These are phyloP conservation scores for Parambassis ranga DNA, from an alignment of 2,797 vertebrate genomes.

Conservation along the genomic window DNA sequence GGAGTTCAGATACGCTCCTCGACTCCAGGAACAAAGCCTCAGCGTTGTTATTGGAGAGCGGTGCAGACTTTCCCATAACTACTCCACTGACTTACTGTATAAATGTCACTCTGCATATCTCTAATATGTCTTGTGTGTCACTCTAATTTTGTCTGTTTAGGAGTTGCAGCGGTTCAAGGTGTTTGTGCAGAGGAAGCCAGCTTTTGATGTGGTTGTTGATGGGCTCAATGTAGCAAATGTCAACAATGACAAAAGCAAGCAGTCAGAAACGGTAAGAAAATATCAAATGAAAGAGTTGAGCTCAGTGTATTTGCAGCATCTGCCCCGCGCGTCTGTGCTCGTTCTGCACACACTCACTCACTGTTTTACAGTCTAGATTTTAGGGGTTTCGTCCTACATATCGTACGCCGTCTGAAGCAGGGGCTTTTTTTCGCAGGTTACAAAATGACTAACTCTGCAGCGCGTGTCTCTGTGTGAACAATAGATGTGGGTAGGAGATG, in stretches of 20 bases:
- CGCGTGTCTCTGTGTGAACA: background rate
- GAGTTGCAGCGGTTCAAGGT: constrained; percentile 85
- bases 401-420: constrained; percentile 12
- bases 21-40: constrained; percentile 19
- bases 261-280: constrained; percentile 86
- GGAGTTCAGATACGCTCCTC: constrained; percentile 4
- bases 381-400: constrained; percentile 16
- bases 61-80: background rate
- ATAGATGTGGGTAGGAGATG: constrained; percentile 8
- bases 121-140: background rate
- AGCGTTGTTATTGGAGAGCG: constrained; percentile 1
- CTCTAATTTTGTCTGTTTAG: constrained; percentile 46
- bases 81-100: background rate
- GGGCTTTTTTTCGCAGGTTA: constrained; percentile 49
- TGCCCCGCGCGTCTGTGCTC: background rate
- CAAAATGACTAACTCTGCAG: constrained; percentile 49
- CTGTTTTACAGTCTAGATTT: constrained; percentile 15
- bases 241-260: constrained; percentile 67
- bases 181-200: constrained; percentile 83
- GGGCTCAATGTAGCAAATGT: constrained; percentile 90
- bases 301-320: background rate
- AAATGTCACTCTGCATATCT: background rate
- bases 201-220: constrained; percentile 92
- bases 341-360: background rate
- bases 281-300: background rate